Conservation (phyloP, 1,140 invertebrate species). For the Apis florea region DNA sequence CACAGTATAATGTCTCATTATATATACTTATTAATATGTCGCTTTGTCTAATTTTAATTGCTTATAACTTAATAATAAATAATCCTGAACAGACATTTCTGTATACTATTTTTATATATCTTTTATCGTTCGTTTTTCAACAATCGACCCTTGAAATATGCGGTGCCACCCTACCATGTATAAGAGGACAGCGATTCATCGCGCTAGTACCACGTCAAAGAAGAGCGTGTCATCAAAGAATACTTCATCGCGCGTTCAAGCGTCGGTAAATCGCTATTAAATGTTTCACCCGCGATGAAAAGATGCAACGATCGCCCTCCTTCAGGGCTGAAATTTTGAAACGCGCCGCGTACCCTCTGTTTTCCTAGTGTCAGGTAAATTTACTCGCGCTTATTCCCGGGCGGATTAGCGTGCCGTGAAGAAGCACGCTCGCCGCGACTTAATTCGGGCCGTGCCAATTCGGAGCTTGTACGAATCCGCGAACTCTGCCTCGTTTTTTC, state of each 20-base stretch:
- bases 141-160: too few relatives aligned
- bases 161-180: too few relatives aligned
- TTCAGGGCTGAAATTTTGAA: slow-evolving; percentile 15
- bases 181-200: not conserved
- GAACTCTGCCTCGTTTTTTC: slow-evolving; percentile 15
- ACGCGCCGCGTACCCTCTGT: slow-evolving; percentile 29
- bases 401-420: slow-evolving; percentile 24
- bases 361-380: slow-evolving; percentile 49
- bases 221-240: not conserved
- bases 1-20: too few relatives aligned
- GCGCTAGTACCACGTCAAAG: not conserved
- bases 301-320: not conserved
- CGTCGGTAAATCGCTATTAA: slow-evolving; percentile 3
- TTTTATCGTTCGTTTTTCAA: too few relatives aligned
- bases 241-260: not conserved
- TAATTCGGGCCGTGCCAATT: slow-evolving; percentile 31
- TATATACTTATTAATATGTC: too few relatives aligned
- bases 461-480: not conserved
- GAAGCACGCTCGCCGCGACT: slow-evolving; percentile 15
- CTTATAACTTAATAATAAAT: too few relatives aligned
- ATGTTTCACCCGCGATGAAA: not conserved
- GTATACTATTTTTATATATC: too few relatives aligned
- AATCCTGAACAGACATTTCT: too few relatives aligned
- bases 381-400: slow-evolving; percentile 31
- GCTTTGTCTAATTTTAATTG: too few relatives aligned